Base-by-base conservation (phyloP, 2,888 invertebrate species). In the Xestia ashworthii region DNA sequence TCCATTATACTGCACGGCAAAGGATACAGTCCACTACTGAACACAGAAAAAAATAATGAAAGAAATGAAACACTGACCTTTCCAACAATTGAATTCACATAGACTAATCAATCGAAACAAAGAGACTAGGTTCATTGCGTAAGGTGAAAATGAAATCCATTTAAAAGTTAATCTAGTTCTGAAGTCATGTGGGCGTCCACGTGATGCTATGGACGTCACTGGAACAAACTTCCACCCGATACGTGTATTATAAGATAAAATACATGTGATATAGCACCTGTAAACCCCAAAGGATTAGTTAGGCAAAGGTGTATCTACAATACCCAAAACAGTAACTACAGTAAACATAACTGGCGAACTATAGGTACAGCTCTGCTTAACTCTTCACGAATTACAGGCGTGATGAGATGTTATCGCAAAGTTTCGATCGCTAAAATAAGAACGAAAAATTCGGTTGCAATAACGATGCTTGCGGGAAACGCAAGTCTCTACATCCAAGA, bases 121-220 rank as follows among this genome's bases (percentile, higher is more conserved):
- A 74, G 25, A 32, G 32, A 68, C 68, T 71, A 25, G 25, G 64
- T 41, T 64, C 46, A 60, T 73, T 74, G 73, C 73, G 66, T 64
- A 75, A 78, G 8, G 72, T 68, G 41, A 71, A 84, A 84, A 65
- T 38, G 44, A 69, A 87, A 87, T 84, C 85, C 76, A 81, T 84
- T 85, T 87, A 79, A 76, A 76, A 81, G 72, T 77, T 84, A 75
- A 84, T 84, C 76, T 71, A 78, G 53, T 58, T 32, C 38, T 48
- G 60, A 60, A 48, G 66, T 12, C 69, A 67, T 76, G 76, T 77
- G 81, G 76, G 76, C 48, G 41, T 58, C 62, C 84, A 81, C 85
- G 85, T 87, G 85, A 64, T n/a, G 6, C n/a, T 46, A 25, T 32
- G 48, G 44, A 76, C 60, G 70, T 69, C 46, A 69, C 14, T 55